Evolutionary conservation across 2,113 vertebrate genomes (phyloP).

Genomic region (Amblyopsis rosae): DNA sequence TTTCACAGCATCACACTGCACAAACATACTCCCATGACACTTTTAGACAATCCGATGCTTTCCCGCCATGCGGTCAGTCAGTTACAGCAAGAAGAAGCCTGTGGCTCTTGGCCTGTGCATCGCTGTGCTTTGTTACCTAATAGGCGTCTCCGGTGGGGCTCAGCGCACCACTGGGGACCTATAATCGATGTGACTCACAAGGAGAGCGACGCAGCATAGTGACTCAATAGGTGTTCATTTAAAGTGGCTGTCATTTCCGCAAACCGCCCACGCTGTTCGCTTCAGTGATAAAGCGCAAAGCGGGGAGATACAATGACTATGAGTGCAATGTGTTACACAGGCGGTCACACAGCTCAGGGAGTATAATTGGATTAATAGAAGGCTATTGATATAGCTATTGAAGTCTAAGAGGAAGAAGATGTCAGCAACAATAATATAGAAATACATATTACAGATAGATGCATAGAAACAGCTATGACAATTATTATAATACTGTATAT

Average conservation of each 20-base stretch:
- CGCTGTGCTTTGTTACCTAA: conserved; percentile 33
- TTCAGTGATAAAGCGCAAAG: conserved; percentile 4
- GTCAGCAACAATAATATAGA: too few relatives aligned
- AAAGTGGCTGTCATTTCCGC: conserved; percentile 30
- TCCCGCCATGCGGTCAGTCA: conserved; percentile 27
- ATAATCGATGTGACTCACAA: conserved; percentile 32
- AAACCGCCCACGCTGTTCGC: conserved; percentile 23
- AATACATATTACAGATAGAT: too few relatives aligned
- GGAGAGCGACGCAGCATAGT: conserved; percentile 18
- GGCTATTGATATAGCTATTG: too few relatives aligned
- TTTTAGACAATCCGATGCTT: conserved; percentile 41
- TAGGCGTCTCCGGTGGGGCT: conserved; percentile 48
- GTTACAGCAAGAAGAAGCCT: conserved; percentile 15
- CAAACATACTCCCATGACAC: conserved; percentile 6
- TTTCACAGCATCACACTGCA: conserved; percentile 5
- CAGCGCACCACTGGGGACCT: conserved; percentile 37
- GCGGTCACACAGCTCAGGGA: too few relatives aligned
- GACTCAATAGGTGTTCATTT: conserved; percentile 34
- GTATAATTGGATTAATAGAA: too few relatives aligned
- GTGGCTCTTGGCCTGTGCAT: too few relatives aligned
- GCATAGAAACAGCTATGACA: too few relatives aligned
- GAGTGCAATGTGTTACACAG: not conserved
- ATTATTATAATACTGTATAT: too few relatives aligned
- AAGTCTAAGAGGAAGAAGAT: too few relatives aligned
- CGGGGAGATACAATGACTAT: conserved; percentile 1